Evolutionary conservation across 2,113 vertebrate genomes (phyloP).

Genomic region (Daubentonia madagascariensis): DNA sequence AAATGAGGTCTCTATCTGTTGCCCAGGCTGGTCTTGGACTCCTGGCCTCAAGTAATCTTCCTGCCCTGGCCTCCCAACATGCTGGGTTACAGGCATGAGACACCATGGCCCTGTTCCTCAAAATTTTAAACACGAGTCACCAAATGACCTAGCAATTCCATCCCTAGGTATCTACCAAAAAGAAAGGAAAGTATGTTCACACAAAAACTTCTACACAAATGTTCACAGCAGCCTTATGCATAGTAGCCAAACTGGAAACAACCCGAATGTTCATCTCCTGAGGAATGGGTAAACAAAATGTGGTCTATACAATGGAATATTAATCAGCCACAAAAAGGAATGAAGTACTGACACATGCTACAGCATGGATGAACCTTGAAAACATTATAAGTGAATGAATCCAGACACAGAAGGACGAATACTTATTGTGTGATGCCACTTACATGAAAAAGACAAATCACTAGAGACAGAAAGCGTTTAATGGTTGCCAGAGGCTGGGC

Average conservation of each 20-base stretch:
- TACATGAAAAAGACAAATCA: not conserved
- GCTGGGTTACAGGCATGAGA: not conserved
- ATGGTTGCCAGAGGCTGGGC: not conserved
- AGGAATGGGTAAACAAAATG: not conserved
- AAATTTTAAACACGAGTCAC: not conserved
- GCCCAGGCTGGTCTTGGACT: too few relatives aligned
- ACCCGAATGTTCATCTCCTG: not conserved
- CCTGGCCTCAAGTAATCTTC: not conserved
- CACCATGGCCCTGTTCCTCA: not conserved
- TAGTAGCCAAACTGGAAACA: not conserved
- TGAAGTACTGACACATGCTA: fast-evolving
- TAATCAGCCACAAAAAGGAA: not conserved
- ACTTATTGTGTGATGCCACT: not conserved
- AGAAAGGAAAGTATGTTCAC: not conserved
- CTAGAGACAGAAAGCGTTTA: not conserved
- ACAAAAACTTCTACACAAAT: not conserved
- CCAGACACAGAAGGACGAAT: not conserved
- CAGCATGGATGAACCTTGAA: not conserved
- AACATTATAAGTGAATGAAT: not conserved
- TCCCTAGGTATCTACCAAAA: not conserved
- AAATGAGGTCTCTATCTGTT: not conserved
- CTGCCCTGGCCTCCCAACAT: not conserved
- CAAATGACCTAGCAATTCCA: not conserved
- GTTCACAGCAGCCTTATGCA: not conserved
- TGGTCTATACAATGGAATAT: not conserved